Conservation (phyloP, 2,888 invertebrate species). For the Strigamia maritima region DNA sequence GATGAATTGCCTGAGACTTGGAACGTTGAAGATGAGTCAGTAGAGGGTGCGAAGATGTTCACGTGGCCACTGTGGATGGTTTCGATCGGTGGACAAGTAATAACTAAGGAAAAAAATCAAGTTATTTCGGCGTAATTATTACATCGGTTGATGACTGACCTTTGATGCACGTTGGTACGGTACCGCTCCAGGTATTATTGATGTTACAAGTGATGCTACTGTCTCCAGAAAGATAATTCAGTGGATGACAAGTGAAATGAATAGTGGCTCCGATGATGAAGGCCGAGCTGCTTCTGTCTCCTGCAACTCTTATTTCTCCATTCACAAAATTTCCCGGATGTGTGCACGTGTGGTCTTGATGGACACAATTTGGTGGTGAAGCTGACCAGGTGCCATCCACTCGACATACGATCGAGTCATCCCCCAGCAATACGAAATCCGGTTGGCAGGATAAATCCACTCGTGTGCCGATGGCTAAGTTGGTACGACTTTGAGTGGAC, state of each 20-base stretch:
- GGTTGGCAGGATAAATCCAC: background rate
- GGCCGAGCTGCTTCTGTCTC: background rate
- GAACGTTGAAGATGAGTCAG: background rate
- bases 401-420: background rate
- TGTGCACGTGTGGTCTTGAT: background rate
- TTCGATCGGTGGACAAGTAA: background rate
- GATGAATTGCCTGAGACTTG: background rate
- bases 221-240: background rate
- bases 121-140: background rate
- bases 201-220: background rate
- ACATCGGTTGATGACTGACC: background rate
- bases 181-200: constrained; percentile 5
- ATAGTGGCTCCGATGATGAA: background rate
- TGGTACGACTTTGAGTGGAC: background rate
- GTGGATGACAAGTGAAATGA: background rate
- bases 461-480: background rate
- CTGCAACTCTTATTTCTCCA: background rate
- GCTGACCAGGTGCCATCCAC: background rate
- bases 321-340: background rate
- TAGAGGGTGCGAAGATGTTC: background rate
- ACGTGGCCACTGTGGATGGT: background rate
- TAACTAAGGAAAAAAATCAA: background rate
- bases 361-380: background rate
- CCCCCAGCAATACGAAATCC: background rate
- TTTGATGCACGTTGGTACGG: background rate